Conservation (phyloP, 1,140 invertebrate genomes). For the Andricus grossulariae region DNA sequence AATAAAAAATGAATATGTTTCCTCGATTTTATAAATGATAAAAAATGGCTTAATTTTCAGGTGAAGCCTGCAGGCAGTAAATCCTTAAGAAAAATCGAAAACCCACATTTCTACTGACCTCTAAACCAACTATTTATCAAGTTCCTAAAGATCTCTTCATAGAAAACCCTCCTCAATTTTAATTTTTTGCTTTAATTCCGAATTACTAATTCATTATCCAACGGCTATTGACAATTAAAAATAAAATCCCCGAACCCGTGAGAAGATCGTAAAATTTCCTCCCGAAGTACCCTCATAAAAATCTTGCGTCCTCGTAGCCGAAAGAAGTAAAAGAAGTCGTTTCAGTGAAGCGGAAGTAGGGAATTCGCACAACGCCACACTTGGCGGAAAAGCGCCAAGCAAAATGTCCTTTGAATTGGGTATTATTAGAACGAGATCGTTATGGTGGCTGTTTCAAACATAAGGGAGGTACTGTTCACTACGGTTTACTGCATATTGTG, state of each 20-base stretch:
- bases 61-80: no score
- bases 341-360: conserved; percentile 16
- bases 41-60: no score
- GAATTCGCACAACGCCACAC: conserved; percentile 1
- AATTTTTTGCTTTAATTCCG: not conserved
- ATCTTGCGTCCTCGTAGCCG: not conserved
- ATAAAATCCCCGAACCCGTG: not conserved
- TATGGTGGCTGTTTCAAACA: conserved; percentile 41
- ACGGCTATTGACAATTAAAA: conserved; percentile 38
- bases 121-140: no score
- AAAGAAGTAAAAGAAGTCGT: conserved; percentile 31
- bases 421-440: conserved; percentile 48
- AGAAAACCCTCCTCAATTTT: no score
- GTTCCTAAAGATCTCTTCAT: no score
- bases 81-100: no score
- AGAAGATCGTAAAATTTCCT: conserved; percentile 11
- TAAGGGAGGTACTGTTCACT: conserved; percentile 48
- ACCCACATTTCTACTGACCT: no score
- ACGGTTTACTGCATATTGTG: conserved; percentile 58
- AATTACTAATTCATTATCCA: not conserved
- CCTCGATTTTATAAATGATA: no score
- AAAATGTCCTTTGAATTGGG: conserved; percentile 43
- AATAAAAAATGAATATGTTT: no score
- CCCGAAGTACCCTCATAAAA: not conserved
- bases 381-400: conserved; percentile 28